A percentile compares a stretch with the other conserved stretches of the same genome.
Evolutionary conservation across 2,113 vertebrate genomes (phyloP).

Genomic region (Zapus hudsonius): DNA sequence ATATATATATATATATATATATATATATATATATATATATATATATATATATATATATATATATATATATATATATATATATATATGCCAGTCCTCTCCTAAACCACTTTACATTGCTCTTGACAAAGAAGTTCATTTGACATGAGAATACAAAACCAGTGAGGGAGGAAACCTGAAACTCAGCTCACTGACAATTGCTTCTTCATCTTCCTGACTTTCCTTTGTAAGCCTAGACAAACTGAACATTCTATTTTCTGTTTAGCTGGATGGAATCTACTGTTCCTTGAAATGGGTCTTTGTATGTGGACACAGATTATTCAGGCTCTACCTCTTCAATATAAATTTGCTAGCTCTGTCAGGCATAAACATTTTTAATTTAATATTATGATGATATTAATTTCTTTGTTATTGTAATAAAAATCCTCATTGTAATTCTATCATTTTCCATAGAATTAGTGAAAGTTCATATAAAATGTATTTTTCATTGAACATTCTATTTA

Average conservation of each 20-base stretch:
- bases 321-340: neutral
- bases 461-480: neutral
- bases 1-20: no score
- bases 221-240: slow-evolving; percentile 19
- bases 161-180: slow-evolving; percentile 20
- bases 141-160: slow-evolving; percentile 17
- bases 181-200: slow-evolving; percentile 34
- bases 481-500: neutral
- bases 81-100: slow-evolving; percentile 39
- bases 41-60: no score
- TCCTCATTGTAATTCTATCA: neutral
- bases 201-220: slow-evolving; percentile 50
- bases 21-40: no score
- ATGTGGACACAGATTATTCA: no score
- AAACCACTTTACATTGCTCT: slow-evolving; percentile 29
- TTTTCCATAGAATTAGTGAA: neutral
- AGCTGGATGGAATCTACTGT: neutral
- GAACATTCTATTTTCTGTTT: neutral
- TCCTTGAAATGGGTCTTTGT: neutral
- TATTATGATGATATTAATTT: neutral
- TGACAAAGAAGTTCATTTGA: slow-evolving; percentile 30
- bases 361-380: neutral
- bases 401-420: neutral
- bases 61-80: no score
- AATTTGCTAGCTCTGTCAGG: neutral